These are phyloP conservation scores for Xyliphius kryptos DNA, from an alignment of 2,113 vertebrate species.

Conservation along the genomic window DNA sequence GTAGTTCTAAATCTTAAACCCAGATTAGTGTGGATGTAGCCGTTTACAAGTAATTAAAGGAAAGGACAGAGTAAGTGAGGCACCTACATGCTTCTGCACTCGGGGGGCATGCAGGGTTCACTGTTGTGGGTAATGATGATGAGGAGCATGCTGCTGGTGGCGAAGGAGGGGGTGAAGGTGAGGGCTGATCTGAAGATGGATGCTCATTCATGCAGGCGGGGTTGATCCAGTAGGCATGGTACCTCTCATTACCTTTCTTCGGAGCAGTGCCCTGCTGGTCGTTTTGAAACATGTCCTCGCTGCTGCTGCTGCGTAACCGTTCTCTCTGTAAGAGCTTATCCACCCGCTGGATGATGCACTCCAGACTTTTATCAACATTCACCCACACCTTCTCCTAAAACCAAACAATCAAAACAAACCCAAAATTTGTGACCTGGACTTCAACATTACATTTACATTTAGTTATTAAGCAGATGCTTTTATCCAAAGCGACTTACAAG, in stretches of 20 bases:
- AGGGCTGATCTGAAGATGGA: conserved; percentile 46
- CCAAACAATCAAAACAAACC: too few relatives aligned
- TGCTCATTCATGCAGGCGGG: conserved; percentile 63
- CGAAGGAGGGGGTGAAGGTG: conserved; percentile 42
- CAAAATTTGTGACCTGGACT: too few relatives aligned
- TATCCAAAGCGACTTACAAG: too few relatives aligned
- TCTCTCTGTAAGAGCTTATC: conserved; percentile 94
- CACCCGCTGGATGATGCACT: conserved; percentile 93
- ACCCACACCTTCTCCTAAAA: conserved; percentile 96
- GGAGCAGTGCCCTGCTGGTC: conserved; percentile 64
- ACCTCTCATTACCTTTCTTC: conserved; percentile 86
- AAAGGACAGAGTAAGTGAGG: not conserved
- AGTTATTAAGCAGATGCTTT: too few relatives aligned
- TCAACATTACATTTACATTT: too few relatives aligned
- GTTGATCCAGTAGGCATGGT: conserved; percentile 90
- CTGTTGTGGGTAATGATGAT: conserved; percentile 45
- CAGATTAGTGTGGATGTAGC: too few relatives aligned
- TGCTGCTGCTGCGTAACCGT: conserved; percentile 69
- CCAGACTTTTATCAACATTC: conserved; percentile 96
- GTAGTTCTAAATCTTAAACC: too few relatives aligned
- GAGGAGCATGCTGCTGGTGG: conserved; percentile 51
- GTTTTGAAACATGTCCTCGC: conserved; percentile 70
- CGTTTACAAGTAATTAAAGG: too few relatives aligned
- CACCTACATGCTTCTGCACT: conserved; percentile 62
- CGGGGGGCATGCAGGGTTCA: conserved; percentile 68